These are phyloP conservation scores for Chlorops oryzae DNA, from an alignment of 1,140 invertebrate species.

Conservation along the genomic window DNA sequence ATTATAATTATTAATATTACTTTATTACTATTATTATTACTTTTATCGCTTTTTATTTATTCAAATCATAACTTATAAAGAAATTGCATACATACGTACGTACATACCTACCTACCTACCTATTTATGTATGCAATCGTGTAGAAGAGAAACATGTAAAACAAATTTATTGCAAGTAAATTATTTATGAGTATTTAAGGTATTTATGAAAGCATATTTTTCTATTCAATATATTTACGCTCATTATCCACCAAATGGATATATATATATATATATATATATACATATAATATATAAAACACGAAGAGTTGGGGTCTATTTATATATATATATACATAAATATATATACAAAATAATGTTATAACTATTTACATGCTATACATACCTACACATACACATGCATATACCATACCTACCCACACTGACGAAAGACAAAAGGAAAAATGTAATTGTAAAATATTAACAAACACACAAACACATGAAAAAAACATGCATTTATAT, in stretches of 20 bases:
- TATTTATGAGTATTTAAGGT: no score
- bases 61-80: constrained; percentile 3
- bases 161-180: no score
- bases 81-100: background rate
- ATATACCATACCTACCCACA: no score
- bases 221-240: constrained; percentile 12
- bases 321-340: background rate
- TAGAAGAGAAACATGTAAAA: constrained; percentile 12
- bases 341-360: constrained; percentile 24
- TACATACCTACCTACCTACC: background rate
- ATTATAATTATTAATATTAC: constrained; percentile 29
- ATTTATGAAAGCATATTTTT: constrained; percentile 22
- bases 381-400: background rate
- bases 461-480: constrained; percentile 19
- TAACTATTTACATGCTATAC: constrained; percentile 6
- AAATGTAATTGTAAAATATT: constrained; percentile 35
- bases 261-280: background rate
- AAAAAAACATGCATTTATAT: constrained; percentile 8
- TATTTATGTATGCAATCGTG: constrained; percentile 11
- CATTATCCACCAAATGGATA: background rate
- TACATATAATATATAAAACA: background rate
- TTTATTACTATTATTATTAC: constrained; percentile 22
- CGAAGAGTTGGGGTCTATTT: background rate
- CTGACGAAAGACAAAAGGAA: constrained; percentile 18
- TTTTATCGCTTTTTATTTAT: constrained; percentile 27